Evolutionary conservation across 1,140 invertebrate genomes (phyloP).

Genomic region (Anoplolepis gracilipes): DNA sequence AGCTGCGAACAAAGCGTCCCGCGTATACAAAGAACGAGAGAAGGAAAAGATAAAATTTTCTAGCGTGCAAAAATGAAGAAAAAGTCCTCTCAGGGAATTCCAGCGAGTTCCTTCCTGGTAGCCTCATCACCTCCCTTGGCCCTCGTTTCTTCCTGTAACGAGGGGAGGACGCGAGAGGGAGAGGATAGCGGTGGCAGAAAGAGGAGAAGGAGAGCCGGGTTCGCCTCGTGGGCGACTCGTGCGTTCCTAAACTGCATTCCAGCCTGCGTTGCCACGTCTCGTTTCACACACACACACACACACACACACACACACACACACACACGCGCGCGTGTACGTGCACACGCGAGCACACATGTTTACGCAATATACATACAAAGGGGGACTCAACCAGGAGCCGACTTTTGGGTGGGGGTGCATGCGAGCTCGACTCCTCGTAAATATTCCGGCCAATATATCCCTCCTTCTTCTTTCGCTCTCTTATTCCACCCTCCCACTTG

Average conservation of each 20-base stretch:
- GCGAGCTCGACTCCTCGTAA: conserved; percentile 61
- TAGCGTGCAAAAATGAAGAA: conserved; percentile 50
- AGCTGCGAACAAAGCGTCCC: conserved; percentile 50
- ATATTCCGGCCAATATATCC: conserved; percentile 62
- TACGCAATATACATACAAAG: neutral
- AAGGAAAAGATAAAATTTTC: conserved; percentile 61
- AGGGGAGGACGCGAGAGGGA: conserved; percentile 59
- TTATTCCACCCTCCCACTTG: conserved; percentile 25
- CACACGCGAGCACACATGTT: too few species aligned
- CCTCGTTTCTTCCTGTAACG: conserved; percentile 71
- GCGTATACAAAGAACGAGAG: conserved; percentile 28
- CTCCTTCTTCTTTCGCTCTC: conserved; percentile 26
- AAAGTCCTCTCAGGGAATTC: conserved; percentile 61
- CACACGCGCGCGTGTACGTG: too few species aligned
- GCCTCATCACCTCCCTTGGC: conserved; percentile 71
- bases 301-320: neutral
- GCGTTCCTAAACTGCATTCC: conserved; percentile 80
- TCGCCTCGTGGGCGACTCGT: conserved; percentile 68
- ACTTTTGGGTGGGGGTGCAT: conserved; percentile 37
- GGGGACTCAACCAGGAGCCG: conserved; percentile 15
- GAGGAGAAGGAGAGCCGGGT: conserved; percentile 45
- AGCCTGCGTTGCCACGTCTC: conserved; percentile 78
- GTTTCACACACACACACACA: conserved; percentile 53
- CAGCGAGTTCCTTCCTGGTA: conserved; percentile 79
- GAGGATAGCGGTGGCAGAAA: conserved; percentile 23